Conservation (phyloP, 2,113 vertebrate genomes). For the Rutilus rutilus region DNA sequence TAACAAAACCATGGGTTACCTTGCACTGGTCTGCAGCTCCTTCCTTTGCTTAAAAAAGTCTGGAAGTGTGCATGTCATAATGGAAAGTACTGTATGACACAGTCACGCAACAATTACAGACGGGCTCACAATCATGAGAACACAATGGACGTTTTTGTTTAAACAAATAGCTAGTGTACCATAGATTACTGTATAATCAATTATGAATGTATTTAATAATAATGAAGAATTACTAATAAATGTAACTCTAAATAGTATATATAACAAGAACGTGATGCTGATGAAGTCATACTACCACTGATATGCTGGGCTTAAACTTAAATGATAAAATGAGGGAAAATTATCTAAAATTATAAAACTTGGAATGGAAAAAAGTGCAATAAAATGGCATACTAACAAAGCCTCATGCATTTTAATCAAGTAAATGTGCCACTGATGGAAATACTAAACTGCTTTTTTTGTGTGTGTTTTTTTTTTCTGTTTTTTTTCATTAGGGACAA, state of each 20-base stretch:
- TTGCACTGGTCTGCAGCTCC: neutral
- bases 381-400: neutral
- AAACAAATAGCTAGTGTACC: no score
- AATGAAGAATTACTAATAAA: no score
- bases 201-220: no score
- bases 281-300: neutral
- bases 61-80: neutral
- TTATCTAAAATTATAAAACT: no score
- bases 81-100: neutral
- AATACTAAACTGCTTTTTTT: neutral
- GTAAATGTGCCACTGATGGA: neutral
- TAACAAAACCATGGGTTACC: constrained; percentile 35
- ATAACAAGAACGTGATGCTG: no score
- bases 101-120: neutral
- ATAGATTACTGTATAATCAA: no score
- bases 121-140: no score
- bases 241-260: no score
- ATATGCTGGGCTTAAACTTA: neutral
- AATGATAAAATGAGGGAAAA: neutral
- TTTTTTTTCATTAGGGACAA: neutral
- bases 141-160: no score
- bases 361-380: neutral
- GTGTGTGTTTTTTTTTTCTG: no score
- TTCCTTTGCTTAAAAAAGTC: neutral
- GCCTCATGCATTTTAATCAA: neutral